Evolutionary conservation across 2,888 invertebrate species (phyloP), one percentile per base, ranked within the genome.

Genomic region (Melanchra persicariae): DNA sequence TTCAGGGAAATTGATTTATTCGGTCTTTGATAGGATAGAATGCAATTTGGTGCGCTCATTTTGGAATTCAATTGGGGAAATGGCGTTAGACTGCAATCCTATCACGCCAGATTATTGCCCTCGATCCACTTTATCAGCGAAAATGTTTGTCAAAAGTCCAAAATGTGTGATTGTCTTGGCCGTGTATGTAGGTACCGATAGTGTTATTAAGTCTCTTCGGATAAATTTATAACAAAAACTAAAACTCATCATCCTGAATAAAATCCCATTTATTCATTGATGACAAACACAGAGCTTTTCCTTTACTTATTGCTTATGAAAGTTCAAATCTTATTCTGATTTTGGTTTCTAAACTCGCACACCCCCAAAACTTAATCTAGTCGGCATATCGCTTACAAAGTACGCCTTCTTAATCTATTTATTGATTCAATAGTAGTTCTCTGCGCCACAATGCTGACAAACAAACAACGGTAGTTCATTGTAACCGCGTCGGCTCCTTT

Each of bases 301-400:
- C 7, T 2, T 45, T 19, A 19, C 0, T 2, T 9, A 19, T 19
- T 19, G 17, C 8, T 1, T 5, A 54, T 6, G 7, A 22, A 22
- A 57, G 54, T 37, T 9, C 26, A 52, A 57, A 43, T 47, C 49
- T 30, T 68, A 22, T 40, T 19, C 52, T 17, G 30, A 59, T 60
- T 49, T 12, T 22, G 9, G 10, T 45, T 40, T 43, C 47, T 10
- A 7, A 60, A 26, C 24, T 19, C 59, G 79, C 66, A 87, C 77
- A 87, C 81, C 85, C 79, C 87, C 78, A 88, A 90, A 89, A 84
- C 77, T 77, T 80, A 83, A 85, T 86, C 81, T 81, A 81, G 89
- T 87, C 91, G 91, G 92, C 90, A 80, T 94, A 95, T 95, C 93
- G 84, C 85, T 95, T 94, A 89, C 95, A 94, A 92, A 93, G 92